These are phyloP conservation scores for Drosophila fungiperda DNA, from an alignment of 2,888 invertebrate species.

Conservation along the genomic window DNA sequence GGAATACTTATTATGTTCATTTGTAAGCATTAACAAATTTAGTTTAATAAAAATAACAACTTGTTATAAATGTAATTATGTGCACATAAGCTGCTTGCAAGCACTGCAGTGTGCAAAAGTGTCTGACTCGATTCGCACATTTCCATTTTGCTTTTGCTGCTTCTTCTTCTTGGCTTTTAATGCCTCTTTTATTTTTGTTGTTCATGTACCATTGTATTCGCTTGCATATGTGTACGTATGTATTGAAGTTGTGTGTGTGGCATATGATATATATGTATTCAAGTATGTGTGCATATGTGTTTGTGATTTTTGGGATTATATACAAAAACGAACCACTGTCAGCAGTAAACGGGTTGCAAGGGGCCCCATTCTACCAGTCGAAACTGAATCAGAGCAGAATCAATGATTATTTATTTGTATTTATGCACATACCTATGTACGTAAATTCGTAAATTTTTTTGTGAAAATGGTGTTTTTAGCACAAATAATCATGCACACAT, in stretches of 20 bases:
- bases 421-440: not conserved
- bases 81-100: not conserved
- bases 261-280: slow-evolving; percentile 9
- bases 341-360: slow-evolving; percentile 13
- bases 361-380: slow-evolving; percentile 18
- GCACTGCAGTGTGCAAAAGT: slow-evolving; percentile 20
- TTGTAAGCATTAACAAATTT: not conserved
- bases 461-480: not conserved
- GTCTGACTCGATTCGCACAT: slow-evolving; percentile 10
- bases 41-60: no score
- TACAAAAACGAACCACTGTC: slow-evolving; percentile 32
- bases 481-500: not conserved
- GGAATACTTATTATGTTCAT: not conserved
- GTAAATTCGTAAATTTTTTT: slow-evolving; percentile 1
- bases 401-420: slow-evolving; percentile 10
- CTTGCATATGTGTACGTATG: slow-evolving; percentile 21
- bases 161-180: slow-evolving; percentile 39
- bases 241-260: slow-evolving; percentile 1
- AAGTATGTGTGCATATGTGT: not conserved
- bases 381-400: slow-evolving; percentile 35
- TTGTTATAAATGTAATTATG: not conserved
- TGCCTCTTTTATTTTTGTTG: slow-evolving; percentile 55
- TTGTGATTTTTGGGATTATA: slow-evolving; percentile 48
- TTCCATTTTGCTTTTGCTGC: slow-evolving; percentile 18
- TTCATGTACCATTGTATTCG: slow-evolving; percentile 53